Evolutionary conservation across 2,797 vertebrate genomes (phyloP).

Genomic region (Schizopygopsis malacanthus): DNA sequence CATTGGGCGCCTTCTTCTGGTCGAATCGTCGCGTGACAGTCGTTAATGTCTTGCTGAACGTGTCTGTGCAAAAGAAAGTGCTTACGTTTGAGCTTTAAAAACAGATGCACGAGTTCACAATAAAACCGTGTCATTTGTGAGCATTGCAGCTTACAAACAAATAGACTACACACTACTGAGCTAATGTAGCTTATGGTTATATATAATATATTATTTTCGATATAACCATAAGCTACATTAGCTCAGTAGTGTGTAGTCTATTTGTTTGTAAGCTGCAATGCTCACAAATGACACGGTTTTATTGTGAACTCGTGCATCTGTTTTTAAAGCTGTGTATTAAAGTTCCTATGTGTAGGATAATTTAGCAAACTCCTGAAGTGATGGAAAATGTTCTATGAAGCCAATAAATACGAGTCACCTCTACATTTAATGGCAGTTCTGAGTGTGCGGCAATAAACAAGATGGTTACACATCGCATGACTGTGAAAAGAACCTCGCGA

Average conservation of each 20-base stretch:
- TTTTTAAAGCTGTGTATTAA: not conserved
- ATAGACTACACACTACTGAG: no score
- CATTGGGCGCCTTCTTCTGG: constrained; percentile 37
- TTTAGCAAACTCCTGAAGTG: not conserved
- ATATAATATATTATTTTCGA: no score
- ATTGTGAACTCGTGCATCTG: not conserved
- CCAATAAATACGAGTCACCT: not conserved
- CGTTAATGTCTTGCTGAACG: not conserved
- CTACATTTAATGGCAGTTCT: not conserved
- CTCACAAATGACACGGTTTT: not conserved
- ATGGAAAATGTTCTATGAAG: not conserved
- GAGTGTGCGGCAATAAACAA: not conserved
- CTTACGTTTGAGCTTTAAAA: no score
- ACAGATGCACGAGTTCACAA: no score
- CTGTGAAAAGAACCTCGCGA: not conserved
- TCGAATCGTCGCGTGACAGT: not conserved
- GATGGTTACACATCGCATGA: not conserved
- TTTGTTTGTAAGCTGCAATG: not conserved
- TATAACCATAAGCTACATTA: not conserved
- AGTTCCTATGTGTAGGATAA: not conserved
- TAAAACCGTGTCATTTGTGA: no score
- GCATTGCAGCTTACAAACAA: no score
- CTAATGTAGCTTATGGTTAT: no score
- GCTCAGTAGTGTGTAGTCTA: not conserved
- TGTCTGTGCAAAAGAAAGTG: not conserved